These are phyloP conservation scores for Semnornis frantzii DNA, from an alignment of 2,113 vertebrate genomes.

Conservation along the genomic window DNA sequence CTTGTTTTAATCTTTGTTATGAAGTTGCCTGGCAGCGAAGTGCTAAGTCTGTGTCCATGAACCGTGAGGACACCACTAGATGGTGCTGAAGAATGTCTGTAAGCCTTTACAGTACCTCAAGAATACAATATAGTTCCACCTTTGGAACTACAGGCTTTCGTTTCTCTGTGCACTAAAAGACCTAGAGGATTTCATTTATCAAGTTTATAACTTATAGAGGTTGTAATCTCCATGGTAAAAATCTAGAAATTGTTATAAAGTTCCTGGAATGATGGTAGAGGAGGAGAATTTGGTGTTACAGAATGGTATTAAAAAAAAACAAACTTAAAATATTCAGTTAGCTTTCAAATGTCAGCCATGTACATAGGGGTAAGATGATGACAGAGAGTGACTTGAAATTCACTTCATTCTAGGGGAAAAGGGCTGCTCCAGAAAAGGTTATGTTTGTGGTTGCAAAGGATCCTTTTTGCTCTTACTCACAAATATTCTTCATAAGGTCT, in stretches of 20 bases:
- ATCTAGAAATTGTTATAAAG: not conserved
- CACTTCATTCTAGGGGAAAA: not conserved
- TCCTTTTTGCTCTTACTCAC: not conserved
- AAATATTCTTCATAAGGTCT: not conserved
- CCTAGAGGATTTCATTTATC: not conserved
- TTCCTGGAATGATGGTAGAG: not conserved
- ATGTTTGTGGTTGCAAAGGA: not conserved
- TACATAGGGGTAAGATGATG: not conserved
- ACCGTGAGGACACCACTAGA: not conserved
- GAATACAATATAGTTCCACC: too few relatives aligned
- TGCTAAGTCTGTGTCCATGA: not conserved
- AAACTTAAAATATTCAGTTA: not conserved
- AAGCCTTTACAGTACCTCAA: not conserved
- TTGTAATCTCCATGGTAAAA: not conserved
- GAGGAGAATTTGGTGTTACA: not conserved
- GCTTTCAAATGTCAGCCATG: too few relatives aligned
- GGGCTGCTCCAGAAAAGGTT: not conserved
- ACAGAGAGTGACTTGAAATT: not conserved
- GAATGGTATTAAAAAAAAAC: too few relatives aligned
- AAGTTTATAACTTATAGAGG: not conserved
- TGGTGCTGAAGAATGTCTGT: slow-evolving; percentile 18
- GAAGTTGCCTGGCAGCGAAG: not conserved
- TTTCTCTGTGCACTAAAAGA: not conserved
- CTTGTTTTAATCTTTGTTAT: not conserved
- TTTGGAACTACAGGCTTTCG: not conserved